phyloP scores from a whole-genome alignment of 92 coral and sea anemone genomes.

The Hydrozoanthus gracilis region DNA sequence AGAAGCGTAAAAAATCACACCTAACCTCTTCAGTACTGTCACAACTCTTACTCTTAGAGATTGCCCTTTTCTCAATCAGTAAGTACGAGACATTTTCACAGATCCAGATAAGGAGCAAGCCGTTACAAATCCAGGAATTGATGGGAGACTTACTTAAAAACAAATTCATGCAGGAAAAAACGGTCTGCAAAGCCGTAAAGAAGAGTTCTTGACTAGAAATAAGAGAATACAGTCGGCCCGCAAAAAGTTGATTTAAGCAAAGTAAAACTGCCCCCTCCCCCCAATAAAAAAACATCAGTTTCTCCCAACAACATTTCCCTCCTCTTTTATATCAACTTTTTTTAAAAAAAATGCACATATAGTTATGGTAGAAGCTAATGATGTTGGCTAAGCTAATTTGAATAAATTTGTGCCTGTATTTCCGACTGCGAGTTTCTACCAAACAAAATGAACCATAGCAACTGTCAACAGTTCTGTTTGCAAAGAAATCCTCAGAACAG shows the following conservation, averaged over 20 bases:
- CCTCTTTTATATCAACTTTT: neutral
- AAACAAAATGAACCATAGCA: neutral
- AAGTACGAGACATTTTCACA: neutral
- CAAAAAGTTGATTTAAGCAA: neutral
- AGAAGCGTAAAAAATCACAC: conserved; percentile 14
- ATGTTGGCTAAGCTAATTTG: too few species aligned
- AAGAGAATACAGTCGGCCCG: neutral
- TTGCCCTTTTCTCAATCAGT: neutral
- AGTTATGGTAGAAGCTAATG: neutral
- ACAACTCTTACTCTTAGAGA: neutral
- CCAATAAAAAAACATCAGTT: neutral
- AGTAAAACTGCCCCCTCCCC: neutral
- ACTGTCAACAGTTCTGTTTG: neutral
- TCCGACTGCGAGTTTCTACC: neutral
- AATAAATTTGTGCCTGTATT: neutral
- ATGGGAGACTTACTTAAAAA: neutral
- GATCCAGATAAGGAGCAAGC: too few species aligned
- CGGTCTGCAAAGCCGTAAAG: neutral
- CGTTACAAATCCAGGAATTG: neutral
- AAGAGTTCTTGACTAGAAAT: neutral
- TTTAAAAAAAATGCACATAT: neutral
- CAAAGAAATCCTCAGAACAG: neutral
- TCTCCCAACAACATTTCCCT: neutral
- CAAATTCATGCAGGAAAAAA: neutral
- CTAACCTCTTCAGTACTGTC: neutral